These are phyloP conservation scores for Ypsolopha sequella DNA, from an alignment of 2,888 invertebrate species.

Conservation along the genomic window DNA sequence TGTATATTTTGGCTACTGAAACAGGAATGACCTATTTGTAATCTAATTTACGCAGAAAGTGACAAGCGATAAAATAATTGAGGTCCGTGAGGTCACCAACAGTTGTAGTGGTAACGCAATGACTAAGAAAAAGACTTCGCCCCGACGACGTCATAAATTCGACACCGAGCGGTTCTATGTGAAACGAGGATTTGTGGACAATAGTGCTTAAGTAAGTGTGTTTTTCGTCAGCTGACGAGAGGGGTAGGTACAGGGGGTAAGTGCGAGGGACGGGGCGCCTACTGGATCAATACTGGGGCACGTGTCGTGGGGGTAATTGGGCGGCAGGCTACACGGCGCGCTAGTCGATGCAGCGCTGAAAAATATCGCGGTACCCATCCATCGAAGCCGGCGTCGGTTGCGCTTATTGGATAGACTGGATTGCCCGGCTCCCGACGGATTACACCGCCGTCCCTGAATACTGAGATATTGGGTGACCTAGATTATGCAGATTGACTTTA, in stretches of 20 bases:
- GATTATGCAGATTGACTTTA: neutral
- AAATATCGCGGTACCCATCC: conserved; percentile 12
- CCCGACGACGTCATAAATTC: too few relatives aligned
- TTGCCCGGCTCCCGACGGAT: neutral
- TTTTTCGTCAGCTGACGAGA: conserved; percentile 13
- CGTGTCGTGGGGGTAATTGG: conserved; percentile 27
- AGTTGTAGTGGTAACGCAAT: too few relatives aligned
- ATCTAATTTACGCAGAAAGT: too few relatives aligned
- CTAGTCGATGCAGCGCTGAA: conserved; percentile 10
- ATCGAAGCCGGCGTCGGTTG: neutral
- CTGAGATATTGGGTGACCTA: neutral
- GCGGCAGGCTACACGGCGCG: conserved; percentile 13
- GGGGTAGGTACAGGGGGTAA: conserved; percentile 7
- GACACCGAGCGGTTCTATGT: neutral
- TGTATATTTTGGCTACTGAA: conserved; percentile 4
- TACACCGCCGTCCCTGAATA: neutral
- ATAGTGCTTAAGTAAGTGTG: conserved; percentile 2
- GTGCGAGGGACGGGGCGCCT: neutral
- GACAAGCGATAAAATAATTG: too few relatives aligned
- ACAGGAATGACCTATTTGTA: conserved; percentile 1
- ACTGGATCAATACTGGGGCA: conserved; percentile 30
- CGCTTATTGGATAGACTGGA: neutral
- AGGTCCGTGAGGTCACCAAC: too few relatives aligned
- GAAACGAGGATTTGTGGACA: conserved; percentile 9
- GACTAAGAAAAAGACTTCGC: too few relatives aligned